Evolutionary conservation across 2,797 vertebrate species (phyloP).

Genomic region (Danio tinwini): DNA sequence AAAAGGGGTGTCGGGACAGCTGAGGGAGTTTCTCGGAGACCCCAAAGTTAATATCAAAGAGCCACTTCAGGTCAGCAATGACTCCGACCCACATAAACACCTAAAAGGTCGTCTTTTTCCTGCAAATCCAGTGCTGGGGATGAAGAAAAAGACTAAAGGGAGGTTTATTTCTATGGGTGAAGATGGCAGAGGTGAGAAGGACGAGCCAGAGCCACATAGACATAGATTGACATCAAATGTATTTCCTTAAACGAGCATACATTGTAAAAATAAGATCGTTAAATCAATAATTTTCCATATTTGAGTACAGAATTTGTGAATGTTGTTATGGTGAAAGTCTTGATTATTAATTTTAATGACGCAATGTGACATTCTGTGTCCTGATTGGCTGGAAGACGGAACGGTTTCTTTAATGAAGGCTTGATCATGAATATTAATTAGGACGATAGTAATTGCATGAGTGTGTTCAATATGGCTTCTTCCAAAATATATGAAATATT

Average conservation of each 20-base stretch:
- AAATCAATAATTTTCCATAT: too few species aligned
- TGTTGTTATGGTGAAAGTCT: too few species aligned
- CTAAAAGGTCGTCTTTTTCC: conserved; percentile 86
- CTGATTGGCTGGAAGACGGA: too few species aligned
- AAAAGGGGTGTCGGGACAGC: conserved; percentile 63
- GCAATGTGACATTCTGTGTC: too few species aligned
- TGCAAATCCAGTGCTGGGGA: conserved; percentile 61
- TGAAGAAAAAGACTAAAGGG: conserved; percentile 84
- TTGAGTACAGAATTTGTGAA: too few species aligned
- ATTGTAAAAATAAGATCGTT: too few species aligned
- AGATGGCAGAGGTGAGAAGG: conserved; percentile 69
- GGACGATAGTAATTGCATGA: too few species aligned
- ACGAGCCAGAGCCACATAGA: conserved; percentile 61
- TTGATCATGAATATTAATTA: too few species aligned
- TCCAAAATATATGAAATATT: too few species aligned
- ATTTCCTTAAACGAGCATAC: conserved; percentile 65
- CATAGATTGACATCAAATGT: conserved; percentile 73
- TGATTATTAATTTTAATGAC: too few species aligned
- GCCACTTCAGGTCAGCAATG: conserved; percentile 60
- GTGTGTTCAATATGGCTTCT: too few species aligned
- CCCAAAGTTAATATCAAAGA: conserved; percentile 64
- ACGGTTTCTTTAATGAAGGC: too few species aligned
- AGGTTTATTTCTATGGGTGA: conserved; percentile 75
- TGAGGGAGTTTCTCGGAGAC: conserved; percentile 83
- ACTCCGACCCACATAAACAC: conserved; percentile 81